Conservation (phyloP, 2,113 vertebrate genomes). For the Thunnus thynnus region DNA sequence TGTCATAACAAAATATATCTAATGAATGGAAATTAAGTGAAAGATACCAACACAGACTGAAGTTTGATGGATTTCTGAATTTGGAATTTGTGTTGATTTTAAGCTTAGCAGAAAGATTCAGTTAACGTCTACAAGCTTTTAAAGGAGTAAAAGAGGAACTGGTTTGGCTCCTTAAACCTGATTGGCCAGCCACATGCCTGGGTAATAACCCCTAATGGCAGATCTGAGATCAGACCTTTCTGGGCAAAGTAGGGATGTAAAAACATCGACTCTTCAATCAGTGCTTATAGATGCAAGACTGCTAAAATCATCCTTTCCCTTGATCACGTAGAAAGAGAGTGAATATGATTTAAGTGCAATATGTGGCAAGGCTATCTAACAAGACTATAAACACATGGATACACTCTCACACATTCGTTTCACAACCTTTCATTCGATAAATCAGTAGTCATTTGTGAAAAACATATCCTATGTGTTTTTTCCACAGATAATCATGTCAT, state of each 20-base stretch:
- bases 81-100: slow-evolving; percentile 1
- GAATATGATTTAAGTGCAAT: slow-evolving; percentile 67
- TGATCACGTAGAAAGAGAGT: slow-evolving; percentile 16
- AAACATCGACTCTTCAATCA: not conserved
- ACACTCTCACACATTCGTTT: slow-evolving; percentile 34
- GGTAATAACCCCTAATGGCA: not conserved
- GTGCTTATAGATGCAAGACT: slow-evolving; percentile 7
- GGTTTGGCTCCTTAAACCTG: not conserved
- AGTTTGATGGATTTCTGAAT: slow-evolving; percentile 17
- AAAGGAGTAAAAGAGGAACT: slow-evolving; percentile 1
- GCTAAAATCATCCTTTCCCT: slow-evolving; percentile 19
- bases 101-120: not conserved
- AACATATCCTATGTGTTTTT: slow-evolving; percentile 30
- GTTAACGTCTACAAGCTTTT: slow-evolving; percentile 19
- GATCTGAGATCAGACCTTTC: slow-evolving; percentile 28
- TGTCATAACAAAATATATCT: slow-evolving; percentile 24
- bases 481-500: slow-evolving; percentile 48
- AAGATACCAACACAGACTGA: slow-evolving; percentile 9
- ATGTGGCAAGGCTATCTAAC: slow-evolving; percentile 67
- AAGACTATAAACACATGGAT: slow-evolving; percentile 53
- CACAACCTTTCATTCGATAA: slow-evolving; percentile 38
- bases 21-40: slow-evolving; percentile 1
- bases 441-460: slow-evolving; percentile 34
- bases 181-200: not conserved
- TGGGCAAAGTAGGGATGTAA: not conserved